Evolutionary conservation across 2,113 vertebrate species (phyloP).

Genomic region (Clarias batrachus): DNA sequence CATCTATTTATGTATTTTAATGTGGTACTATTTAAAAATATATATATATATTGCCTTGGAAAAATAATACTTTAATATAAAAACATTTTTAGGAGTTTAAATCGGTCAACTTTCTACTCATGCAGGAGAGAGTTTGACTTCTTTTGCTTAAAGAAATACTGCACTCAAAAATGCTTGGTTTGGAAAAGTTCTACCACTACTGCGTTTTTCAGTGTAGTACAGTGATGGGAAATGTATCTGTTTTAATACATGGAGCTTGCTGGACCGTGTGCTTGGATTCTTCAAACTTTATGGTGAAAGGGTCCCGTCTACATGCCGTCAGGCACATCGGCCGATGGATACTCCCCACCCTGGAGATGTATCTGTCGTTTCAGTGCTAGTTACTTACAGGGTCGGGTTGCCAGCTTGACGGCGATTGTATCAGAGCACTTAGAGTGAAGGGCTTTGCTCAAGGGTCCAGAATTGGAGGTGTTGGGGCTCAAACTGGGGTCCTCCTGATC

Average conservation of each 20-base stretch:
- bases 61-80: not conserved
- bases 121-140: constrained; percentile 16
- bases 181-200: not conserved
- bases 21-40: constrained; percentile 17
- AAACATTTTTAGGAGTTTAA: not conserved
- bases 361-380: no score
- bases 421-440: no score
- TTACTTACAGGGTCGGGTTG: no score
- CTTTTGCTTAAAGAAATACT: constrained; percentile 20
- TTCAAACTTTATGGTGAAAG: no score
- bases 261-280: not conserved
- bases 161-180: constrained; percentile 14
- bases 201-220: not conserved
- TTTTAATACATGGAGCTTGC: not conserved
- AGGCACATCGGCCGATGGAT: no score
- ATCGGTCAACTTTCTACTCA: constrained; percentile 6
- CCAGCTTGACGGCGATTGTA: no score
- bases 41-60: constrained; percentile 7
- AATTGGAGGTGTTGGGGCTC: no score
- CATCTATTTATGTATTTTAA: constrained; percentile 38
- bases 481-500: no score
- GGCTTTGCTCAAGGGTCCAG: no score
- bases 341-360: no score
- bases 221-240: not conserved
- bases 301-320: no score